Evolutionary conservation across 2,797 vertebrate species (phyloP).

Genomic region (Hemibagrus guttatus): DNA sequence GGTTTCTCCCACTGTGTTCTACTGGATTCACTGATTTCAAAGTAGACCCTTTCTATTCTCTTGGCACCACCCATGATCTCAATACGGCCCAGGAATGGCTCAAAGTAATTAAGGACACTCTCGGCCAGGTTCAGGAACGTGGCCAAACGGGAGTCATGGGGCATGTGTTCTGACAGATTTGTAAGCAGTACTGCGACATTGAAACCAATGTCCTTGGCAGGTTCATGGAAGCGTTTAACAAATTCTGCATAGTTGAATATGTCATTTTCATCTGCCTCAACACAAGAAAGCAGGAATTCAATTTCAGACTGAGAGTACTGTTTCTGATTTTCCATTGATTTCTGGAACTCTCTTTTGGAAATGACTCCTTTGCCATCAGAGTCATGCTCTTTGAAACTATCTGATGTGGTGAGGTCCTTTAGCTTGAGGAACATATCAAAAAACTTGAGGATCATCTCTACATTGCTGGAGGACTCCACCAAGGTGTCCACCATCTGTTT

Average conservation of each 20-base stretch:
- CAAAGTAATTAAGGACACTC: slow-evolving; percentile 97
- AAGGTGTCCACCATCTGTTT: slow-evolving; percentile 99
- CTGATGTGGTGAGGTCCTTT: slow-evolving; percentile 95
- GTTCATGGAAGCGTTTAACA: slow-evolving; percentile 94
- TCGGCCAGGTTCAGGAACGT: slow-evolving; percentile 89
- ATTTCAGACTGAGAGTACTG: slow-evolving; percentile 96
- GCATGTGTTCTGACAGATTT: slow-evolving; percentile 98
- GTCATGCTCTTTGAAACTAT: slow-evolving; percentile 94
- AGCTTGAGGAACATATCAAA: slow-evolving; percentile 99
- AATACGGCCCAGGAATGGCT: slow-evolving; percentile 93
- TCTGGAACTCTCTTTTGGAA: slow-evolving; percentile 98
- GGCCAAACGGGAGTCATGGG: slow-evolving; percentile 89
- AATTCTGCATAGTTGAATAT: slow-evolving; percentile 97
- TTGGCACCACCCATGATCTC: slow-evolving; percentile 99
- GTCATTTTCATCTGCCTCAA: slow-evolving; percentile 95
- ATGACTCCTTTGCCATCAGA: slow-evolving; percentile 93
- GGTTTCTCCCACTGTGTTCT: slow-evolving; percentile 99
- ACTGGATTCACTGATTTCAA: slow-evolving; percentile 97
- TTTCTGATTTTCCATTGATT: slow-evolving; percentile 98
- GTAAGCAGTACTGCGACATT: slow-evolving; percentile 94
- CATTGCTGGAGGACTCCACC: slow-evolving; percentile 96
- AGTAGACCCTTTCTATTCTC: slow-evolving; percentile 97
- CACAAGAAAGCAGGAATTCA: slow-evolving; percentile 94
- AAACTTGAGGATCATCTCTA: slow-evolving; percentile 99
- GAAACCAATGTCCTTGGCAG: slow-evolving; percentile 98